Base-by-base conservation (phyloP, 2,797 vertebrate species). In the Myotis planiceps region DNA sequence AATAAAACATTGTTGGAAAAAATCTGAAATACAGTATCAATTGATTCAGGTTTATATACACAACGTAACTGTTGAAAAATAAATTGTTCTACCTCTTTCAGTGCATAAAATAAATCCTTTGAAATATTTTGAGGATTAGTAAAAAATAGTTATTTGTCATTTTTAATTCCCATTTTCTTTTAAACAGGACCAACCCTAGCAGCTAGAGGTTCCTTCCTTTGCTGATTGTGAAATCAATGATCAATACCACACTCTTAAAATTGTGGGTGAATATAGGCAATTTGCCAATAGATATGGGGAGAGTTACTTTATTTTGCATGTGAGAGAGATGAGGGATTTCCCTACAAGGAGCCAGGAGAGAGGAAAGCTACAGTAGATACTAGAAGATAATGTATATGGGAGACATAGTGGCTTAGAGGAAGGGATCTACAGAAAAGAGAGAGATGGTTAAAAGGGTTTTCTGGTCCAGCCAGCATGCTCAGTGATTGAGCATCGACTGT, bases 111-210 rank as follows among this genome's bases (percentile, higher is more conserved):
- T 49, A 71, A 75, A 45, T 76, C 29, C 49, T 90, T 49, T 60
- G 37, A 96, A 95, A 45, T 85, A 49, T 66, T 88, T 49, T 66
- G 51, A 96, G 92, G 66, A 51, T 45, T 19, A 90, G 14, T 83
- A 76, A 74, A 83, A 82, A 76, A 37, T 1, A 42, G 14, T 66
- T 69, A 29, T 32, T 69, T 94, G 9, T 76, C 25, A 80, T 71
- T 83, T 66, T 83, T 60, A 91, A 87, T 94, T 90, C 9, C 15
- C 19, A 49, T 75, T 83, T 47, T 94, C 9, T 55, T 82, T 71
- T 65, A 60, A 92, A 19, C 37, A 76, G 12, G 14, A 1, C 21
- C 19, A 23, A 76, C 27, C 23, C 16, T 82, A 63, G 21, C 23
- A 94, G 2, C 19, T 78, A 75, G 42, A 37, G 6, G 14, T 39